Evolutionary conservation across 2,113 vertebrate species (phyloP), one percentile per base, ranked within the genome.

Genomic region (Pavo muticus): DNA sequence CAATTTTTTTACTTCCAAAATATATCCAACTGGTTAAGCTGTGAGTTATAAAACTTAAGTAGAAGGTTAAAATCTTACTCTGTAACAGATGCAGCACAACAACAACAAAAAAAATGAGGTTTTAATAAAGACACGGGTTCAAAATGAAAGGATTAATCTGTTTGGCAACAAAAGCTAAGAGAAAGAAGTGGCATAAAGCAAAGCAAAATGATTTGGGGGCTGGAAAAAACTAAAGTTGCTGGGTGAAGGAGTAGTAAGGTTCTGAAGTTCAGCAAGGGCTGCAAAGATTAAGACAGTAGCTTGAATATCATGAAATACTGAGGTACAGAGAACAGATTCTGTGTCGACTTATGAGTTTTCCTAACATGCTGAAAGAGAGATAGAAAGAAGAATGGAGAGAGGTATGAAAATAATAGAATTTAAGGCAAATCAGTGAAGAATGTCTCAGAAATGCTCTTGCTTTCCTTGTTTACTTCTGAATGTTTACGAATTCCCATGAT

Each of bases 141-240:
- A 72, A 94, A 93, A 94, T 91, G 80, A 92, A 95, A 87, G 87
- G 90, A 93, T 95, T 93, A 84, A 30, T 63, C 85, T 48, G 50
- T 63, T 80, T 65, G 77, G 69, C 23, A 80, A 35, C 6, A 50
- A 65, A 64, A 82, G 35, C 42, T 5, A 8, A 68, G 18, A 54
- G 59, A 52, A 88, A 74, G 24, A 27, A 73, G 44, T 20, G 88
- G 29, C 27, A 29, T 6, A 25, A 65, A 72, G 37, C 68, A 86
- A 79, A 61, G 20, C 20, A 90, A 65, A 87, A 60, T 11, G 8
- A 68, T 37, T 77, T 35, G 4, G 13, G 29, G 42, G 12, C 10
- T 29, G 14, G 48, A 27, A 3, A 8, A 24, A 63, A 48, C n/a
- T 71, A 15, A 50, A 72, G 29, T 68, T 79, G 30, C 57, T 67